Percentiles rank a stretch among this genome's conserved stretches.
Evolutionary conservation across 1,140 invertebrate species (phyloP).

Genomic region (Apocrypta bakeri): DNA sequence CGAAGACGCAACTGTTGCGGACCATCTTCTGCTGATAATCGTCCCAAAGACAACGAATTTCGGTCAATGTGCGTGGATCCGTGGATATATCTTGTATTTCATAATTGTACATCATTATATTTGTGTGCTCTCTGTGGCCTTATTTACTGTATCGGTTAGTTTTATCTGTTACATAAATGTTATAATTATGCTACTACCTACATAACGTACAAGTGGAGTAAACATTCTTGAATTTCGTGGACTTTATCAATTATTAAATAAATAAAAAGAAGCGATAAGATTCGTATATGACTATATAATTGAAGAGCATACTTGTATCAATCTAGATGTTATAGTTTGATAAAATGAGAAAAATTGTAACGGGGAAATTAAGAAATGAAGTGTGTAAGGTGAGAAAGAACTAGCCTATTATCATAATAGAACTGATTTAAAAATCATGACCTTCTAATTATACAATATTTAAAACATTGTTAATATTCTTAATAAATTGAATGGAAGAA

Average conservation of each 20-base stretch:
- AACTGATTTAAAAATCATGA: too few relatives aligned
- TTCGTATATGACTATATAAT: background rate
- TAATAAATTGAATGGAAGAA: background rate
- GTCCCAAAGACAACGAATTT: too few relatives aligned
- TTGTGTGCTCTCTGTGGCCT: too few relatives aligned
- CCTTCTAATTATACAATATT: background rate
- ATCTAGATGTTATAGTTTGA: background rate
- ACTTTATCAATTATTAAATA: background rate
- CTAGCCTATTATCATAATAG: too few relatives aligned
- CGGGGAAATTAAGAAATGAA: background rate
- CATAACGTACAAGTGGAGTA: background rate
- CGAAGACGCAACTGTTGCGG: background rate
- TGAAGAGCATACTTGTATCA: background rate
- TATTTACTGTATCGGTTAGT: too few relatives aligned
- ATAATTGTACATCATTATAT: too few relatives aligned
- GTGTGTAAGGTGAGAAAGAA: too few relatives aligned
- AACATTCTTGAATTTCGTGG: background rate
- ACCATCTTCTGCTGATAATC: too few relatives aligned
- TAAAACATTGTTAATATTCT: background rate
- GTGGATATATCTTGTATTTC: too few relatives aligned
- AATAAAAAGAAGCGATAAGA: background rate
- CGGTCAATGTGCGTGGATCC: too few relatives aligned
- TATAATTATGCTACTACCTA: too few relatives aligned
- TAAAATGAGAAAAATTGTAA: background rate
- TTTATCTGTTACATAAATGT: too few relatives aligned